Percentiles rank a stretch among this genome's conserved stretches.
Evolutionary conservation across 2,113 vertebrate genomes (phyloP).

Genomic region (Cyprinus carpio): DNA sequence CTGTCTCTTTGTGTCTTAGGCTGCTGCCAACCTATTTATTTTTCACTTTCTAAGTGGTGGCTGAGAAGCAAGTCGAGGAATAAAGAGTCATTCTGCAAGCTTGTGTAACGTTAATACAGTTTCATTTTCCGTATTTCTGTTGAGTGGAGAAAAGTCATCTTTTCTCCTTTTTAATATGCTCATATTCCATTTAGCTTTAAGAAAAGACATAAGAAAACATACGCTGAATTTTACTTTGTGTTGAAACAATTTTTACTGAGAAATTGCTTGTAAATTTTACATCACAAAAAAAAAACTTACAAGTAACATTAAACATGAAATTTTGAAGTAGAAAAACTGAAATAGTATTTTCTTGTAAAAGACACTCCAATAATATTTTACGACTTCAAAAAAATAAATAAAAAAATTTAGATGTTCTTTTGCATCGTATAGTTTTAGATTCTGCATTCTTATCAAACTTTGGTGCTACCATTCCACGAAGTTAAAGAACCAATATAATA

Average conservation of each 20-base stretch:
- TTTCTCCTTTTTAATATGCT: conserved; percentile 45
- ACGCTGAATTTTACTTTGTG: no score
- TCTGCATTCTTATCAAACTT: not conserved
- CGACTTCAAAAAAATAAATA: not conserved
- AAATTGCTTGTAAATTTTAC: no score
- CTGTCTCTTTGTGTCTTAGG: conserved; percentile 65
- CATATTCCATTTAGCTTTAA: conserved; percentile 54
- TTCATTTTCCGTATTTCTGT: conserved; percentile 49
- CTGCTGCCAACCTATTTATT: conserved; percentile 73
- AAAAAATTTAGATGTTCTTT: not conserved
- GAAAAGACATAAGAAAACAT: conserved; percentile 28
- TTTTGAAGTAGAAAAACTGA: no score
- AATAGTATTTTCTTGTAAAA: no score
- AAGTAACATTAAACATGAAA: no score
- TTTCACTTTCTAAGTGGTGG: conserved; percentile 70
- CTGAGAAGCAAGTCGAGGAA: conserved; percentile 67
- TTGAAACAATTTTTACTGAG: no score
- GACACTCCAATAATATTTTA: no score
- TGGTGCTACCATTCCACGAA: not conserved
- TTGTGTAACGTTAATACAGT: conserved; percentile 64
- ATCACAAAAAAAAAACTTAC: no score
- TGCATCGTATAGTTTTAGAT: not conserved
- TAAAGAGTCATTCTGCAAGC: conserved; percentile 72
- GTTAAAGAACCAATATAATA: not conserved
- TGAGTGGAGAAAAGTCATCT: conserved; percentile 31